A percentile compares a stretch with the other conserved stretches of the same genome.
phyloP scores from a whole-genome alignment of 1,140 invertebrate genomes.

The Aphaenogaster floridana region DNA sequence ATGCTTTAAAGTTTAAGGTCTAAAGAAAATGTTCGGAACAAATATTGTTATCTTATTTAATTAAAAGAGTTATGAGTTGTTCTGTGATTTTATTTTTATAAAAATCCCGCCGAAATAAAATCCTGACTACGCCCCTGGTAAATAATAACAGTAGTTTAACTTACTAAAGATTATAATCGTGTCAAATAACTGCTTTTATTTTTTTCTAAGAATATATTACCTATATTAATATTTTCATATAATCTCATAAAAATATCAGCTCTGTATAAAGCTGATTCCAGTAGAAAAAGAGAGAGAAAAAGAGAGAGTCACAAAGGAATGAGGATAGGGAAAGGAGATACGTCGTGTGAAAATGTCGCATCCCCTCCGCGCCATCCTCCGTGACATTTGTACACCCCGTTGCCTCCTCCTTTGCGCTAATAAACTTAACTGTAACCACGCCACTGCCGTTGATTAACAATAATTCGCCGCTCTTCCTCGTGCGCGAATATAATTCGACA shows the following conservation, averaged over 20 bases:
- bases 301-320: conserved; percentile 45
- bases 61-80: no score
- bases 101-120: no score
- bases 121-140: no score
- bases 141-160: background rate
- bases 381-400: conserved; percentile 31
- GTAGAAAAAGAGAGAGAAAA: conserved; percentile 20
- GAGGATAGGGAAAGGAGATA: conserved; percentile 57
- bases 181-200: background rate
- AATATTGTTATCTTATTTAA: no score
- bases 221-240: background rate
- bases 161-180: background rate
- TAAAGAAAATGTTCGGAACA: no score
- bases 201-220: background rate
- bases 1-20: no score
- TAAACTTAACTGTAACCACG: conserved; percentile 14
- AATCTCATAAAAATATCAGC: background rate
- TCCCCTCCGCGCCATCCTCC: background rate
- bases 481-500: conserved; percentile 66
- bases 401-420: conserved; percentile 43
- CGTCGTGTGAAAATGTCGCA: conserved; percentile 53
- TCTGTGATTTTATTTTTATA: no score
- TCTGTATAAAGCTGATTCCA: background rate
- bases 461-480: conserved; percentile 46
- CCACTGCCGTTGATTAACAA: conserved; percentile 64